A percentile compares a stretch with the other conserved stretches of the same genome.
Evolutionary conservation across 2,888 invertebrate genomes (phyloP).

Genomic region (Cheilosia soror): DNA sequence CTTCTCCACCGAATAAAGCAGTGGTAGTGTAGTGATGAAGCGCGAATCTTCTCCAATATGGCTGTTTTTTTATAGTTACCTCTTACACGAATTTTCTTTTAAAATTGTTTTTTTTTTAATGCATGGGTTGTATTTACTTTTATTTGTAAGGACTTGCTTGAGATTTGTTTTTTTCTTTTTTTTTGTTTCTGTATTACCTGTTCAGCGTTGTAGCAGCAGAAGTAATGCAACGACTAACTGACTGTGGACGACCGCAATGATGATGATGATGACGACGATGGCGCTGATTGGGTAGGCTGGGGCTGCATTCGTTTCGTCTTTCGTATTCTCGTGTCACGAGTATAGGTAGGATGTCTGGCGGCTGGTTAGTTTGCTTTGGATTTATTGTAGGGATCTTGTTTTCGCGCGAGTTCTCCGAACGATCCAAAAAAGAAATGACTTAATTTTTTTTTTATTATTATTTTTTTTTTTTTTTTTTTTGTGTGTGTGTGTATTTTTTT

Average conservation of each 20-base stretch:
- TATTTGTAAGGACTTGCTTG: conserved; percentile 46
- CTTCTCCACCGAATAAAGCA: conserved; percentile 48
- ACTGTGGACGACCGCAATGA: conserved; percentile 55
- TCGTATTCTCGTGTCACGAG: conserved; percentile 49
- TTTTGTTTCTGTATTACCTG: conserved; percentile 60
- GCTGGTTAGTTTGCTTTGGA: conserved; percentile 65
- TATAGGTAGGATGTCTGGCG: conserved; percentile 67
- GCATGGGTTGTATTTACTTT: conserved; percentile 44
- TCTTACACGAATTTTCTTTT: conserved; percentile 44
- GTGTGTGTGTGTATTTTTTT: conserved; percentile 3
- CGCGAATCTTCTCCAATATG: conserved; percentile 59
- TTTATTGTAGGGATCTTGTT: conserved; percentile 67
- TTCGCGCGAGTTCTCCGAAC: conserved; percentile 60
- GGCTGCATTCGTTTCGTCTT: conserved; percentile 43
- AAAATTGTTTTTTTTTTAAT: conserved; percentile 13
- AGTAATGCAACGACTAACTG: conserved; percentile 55
- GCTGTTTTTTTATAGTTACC: conserved; percentile 20
- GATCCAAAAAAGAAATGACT: conserved; percentile 36
- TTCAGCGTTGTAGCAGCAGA: conserved; percentile 54
- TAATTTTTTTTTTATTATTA: conserved; percentile 30
- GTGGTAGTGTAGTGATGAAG: conserved; percentile 67
- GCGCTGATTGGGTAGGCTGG: conserved; percentile 61
- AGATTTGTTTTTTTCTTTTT: conserved; percentile 5
- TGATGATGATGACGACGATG: conserved; percentile 41
- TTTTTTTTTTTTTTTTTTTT: conserved; percentile 6